Conservation (phyloP, 2,113 vertebrate genomes). For the Sapajus apella region DNA sequence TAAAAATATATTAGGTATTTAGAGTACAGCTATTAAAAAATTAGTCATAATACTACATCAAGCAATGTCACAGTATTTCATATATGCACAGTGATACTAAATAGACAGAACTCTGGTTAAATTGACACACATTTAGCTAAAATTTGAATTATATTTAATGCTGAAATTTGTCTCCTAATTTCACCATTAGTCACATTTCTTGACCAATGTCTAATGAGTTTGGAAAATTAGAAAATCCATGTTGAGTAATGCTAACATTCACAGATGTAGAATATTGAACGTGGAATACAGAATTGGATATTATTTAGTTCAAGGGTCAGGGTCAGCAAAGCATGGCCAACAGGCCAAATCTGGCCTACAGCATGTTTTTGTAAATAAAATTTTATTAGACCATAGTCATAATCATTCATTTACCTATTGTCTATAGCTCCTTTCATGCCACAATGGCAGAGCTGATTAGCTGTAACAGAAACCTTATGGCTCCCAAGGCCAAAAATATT, state of each 20-base stretch:
- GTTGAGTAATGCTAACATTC: neutral
- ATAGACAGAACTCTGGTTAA: slow-evolving; percentile 5
- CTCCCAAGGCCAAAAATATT: neutral
- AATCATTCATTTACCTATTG: neutral
- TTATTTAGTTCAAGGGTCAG: neutral
- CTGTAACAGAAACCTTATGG: neutral
- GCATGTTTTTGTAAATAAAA: neutral
- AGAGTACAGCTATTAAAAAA: slow-evolving; percentile 19
- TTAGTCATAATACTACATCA: neutral
- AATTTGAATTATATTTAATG: slow-evolving; percentile 36
- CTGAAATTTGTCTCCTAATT: neutral
- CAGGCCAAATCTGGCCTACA: neutral
- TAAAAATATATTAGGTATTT: slow-evolving; percentile 34
- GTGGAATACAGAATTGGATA: neutral
- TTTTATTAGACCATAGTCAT: neutral
- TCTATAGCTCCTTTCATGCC: neutral
- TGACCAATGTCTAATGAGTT: neutral
- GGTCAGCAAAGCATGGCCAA: neutral
- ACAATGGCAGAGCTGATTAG: neutral
- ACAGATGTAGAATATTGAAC: neutral
- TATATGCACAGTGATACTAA: neutral
- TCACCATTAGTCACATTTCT: neutral
- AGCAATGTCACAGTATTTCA: neutral
- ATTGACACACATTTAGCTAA: neutral
- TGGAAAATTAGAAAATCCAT: slow-evolving; percentile 36